Conservation (phyloP, 1,140 invertebrate genomes). For the Drosophila bifasciata region DNA sequence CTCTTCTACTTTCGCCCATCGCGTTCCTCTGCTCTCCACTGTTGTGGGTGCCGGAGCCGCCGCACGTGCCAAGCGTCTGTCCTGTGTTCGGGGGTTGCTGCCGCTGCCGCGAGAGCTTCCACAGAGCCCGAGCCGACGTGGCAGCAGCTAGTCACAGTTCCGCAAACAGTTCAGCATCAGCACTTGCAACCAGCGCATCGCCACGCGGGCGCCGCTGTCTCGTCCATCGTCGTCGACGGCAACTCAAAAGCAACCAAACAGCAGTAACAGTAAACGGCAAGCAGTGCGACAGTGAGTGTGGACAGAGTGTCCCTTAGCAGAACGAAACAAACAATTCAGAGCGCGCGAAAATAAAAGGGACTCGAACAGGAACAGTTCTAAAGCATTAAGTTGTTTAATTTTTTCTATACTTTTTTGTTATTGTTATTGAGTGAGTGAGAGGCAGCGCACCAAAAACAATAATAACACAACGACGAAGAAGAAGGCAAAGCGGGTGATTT, state of each 20-base stretch:
- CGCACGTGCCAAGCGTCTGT: conserved; percentile 37
- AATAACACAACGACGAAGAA: no score
- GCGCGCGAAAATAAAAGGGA: conserved; percentile 12
- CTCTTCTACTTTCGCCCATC: no score
- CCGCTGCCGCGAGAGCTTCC: background rate
- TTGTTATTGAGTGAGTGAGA: no score
- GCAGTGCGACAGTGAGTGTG: no score
- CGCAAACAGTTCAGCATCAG: conserved; percentile 73
- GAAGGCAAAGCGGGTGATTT: no score
- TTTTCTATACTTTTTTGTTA: no score
- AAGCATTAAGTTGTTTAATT: no score
- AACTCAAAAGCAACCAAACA: conserved; percentile 18
- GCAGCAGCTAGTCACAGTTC: conserved; percentile 43
- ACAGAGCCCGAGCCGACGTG: conserved; percentile 52
- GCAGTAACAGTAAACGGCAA: conserved; percentile 17
- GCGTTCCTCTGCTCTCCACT: conserved; percentile 7
- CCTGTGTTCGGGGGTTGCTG: conserved; percentile 31
- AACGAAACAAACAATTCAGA: background rate
- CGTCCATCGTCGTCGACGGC: conserved; percentile 49
- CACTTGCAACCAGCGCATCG: conserved; percentile 62
- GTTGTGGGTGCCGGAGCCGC: conserved; percentile 56
- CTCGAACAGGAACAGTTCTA: background rate
- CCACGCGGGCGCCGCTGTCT: conserved; percentile 58
- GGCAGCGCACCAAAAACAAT: no score
- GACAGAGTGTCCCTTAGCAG: background rate